phyloP scores from a whole-genome alignment of 1,140 invertebrate species.

The Drosophila chauvacae region DNA sequence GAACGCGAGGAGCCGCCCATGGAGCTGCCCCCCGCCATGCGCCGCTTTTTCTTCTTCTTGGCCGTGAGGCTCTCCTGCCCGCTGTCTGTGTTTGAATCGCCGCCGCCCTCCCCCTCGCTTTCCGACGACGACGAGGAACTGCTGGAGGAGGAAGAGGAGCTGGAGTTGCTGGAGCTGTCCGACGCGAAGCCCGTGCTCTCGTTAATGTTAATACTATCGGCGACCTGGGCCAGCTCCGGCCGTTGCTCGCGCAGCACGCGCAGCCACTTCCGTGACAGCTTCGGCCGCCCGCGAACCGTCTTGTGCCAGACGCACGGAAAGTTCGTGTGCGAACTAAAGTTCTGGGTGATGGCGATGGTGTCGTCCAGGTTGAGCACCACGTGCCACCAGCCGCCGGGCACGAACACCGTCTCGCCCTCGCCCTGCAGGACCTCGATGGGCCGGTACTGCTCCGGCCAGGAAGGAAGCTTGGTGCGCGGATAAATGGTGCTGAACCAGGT shows the following conservation, averaged over 20 bases:
- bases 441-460: slow-evolving; percentile 96
- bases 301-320: slow-evolving; percentile 99
- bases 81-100: slow-evolving; percentile 87
- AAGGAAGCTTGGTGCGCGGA: slow-evolving; percentile 94
- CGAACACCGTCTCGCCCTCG: slow-evolving; percentile 99
- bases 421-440: slow-evolving; percentile 98
- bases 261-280: slow-evolving; percentile 95
- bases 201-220: slow-evolving; percentile 94
- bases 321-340: slow-evolving; percentile 98
- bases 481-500: slow-evolving; percentile 99
- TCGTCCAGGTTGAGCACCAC: slow-evolving; percentile 98
- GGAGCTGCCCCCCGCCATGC: slow-evolving; percentile 79
- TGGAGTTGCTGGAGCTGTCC: slow-evolving; percentile 96
- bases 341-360: slow-evolving; percentile 99
- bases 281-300: slow-evolving; percentile 97
- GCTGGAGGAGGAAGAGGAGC: slow-evolving; percentile 90
- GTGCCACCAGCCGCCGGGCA: slow-evolving; percentile 99
- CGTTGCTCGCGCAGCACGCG: slow-evolving; percentile 90
- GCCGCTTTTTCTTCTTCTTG: slow-evolving; percentile 93
- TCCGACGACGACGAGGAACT: slow-evolving; percentile 89
- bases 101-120: slow-evolving; percentile 83
- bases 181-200: slow-evolving; percentile 96
- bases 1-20: slow-evolving; percentile 53
- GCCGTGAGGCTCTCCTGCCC: slow-evolving; percentile 95
- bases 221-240: slow-evolving; percentile 92